Base-by-base conservation (phyloP, 2,888 invertebrate species). In the Autographa gamma region DNA sequence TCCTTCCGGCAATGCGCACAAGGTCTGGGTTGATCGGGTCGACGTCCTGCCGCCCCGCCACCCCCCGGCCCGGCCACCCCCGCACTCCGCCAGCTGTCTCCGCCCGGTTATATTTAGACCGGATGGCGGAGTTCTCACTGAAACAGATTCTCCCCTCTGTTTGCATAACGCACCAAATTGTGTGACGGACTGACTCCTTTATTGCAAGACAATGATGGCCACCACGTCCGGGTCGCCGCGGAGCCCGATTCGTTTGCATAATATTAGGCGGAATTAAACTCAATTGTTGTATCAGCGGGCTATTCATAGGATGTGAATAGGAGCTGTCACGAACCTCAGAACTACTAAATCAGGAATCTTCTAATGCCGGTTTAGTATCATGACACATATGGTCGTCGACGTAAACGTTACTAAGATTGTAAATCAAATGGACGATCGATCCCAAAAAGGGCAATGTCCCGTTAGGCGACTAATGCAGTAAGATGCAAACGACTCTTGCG, bases 11-110 rank as follows among this genome's bases (percentile, higher is more conserved):
- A 85, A 78, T 82, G 87, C 88, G 88, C 85, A 85, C 92, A 92
- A 93, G 94, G 94, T 93, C 93, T 93, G 93, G 93, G 92, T 91
- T 90, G 86, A 76, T 69, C 87, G 90, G 93, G 93, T 94, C 92
- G 91, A 89, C 88, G 92, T 83, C 91, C 92, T 89, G 83, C 79
- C 79, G 80, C 81, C 83, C 76, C 73, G 68, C 77, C 74, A 85
- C 79, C 82, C 85, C 87, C 88, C 74, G 86, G 74, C 81, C 66
- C 80, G 87, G 54, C 80, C 85, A 80, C 85, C 78, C 79, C 79
- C 80, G 77, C 80, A 76, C 86, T 78, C 84, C 85, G 77, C 89
- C 90, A 90, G 90, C 92, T 92, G 92, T 91, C 91, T 89, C 90
- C 88, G 86, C 87, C 89, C 88, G 88, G 87, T 92, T 94, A 93